A percentile compares a stretch with the other conserved stretches of the same genome.
These are phyloP conservation scores for Rhombomys opimus DNA, from an alignment of 2,113 vertebrate species.

Conservation along the genomic window DNA sequence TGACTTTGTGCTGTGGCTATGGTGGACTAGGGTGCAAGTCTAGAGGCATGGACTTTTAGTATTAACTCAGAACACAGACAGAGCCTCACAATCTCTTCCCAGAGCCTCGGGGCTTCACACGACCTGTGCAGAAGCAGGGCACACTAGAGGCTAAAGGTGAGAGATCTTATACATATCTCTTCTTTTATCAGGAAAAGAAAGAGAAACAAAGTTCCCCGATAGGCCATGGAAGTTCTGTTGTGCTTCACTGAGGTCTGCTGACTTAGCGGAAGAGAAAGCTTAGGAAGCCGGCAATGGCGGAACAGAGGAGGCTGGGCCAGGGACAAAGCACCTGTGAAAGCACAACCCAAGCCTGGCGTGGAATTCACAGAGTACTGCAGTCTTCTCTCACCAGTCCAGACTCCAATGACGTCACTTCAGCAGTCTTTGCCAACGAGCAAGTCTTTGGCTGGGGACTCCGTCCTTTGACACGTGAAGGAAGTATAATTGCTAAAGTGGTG, in stretches of 20 bases:
- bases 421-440: background rate
- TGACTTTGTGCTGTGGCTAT: background rate
- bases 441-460: slow-evolving; percentile 39
- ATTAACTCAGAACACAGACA: background rate
- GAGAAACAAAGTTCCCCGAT: background rate
- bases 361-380: fast-evolving
- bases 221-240: background rate
- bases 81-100: background rate
- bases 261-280: background rate
- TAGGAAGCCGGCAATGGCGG: background rate
- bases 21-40: background rate
- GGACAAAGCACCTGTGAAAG: background rate
- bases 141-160: background rate
- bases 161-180: background rate
- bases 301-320: background rate
- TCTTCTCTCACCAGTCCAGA: background rate
- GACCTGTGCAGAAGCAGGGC: background rate
- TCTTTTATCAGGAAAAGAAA: background rate
- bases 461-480: slow-evolving; percentile 55
- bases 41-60: no score
- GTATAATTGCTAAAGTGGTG: slow-evolving; percentile 55
- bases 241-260: background rate
- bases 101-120: background rate
- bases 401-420: background rate
- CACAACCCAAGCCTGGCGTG: background rate